Base-by-base conservation (phyloP, 64 coral and sea anemone species). In the Platygyra sinensis region DNA sequence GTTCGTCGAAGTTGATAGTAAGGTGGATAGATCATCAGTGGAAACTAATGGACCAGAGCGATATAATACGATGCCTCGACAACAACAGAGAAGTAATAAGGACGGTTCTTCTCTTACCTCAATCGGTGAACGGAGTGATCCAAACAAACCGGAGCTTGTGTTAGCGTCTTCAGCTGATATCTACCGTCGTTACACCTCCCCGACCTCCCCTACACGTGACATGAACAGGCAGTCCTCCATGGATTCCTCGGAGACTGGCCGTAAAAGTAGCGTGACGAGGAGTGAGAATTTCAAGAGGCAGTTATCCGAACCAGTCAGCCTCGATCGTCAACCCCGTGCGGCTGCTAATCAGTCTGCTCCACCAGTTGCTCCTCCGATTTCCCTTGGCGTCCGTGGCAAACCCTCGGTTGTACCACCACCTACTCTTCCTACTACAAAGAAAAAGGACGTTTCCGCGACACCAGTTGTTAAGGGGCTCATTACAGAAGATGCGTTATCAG, bases 401-500 rank as follows among this genome's bases (percentile, higher is more conserved):
- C 67, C 81, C 61, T 16, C 77, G 20, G 77, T 73, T 19, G 52
- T 39, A 71, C 90, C 75, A 0, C 32, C 60, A 29, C 22, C 74
- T 4, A 55, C 32, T 61, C 67, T 57, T 73, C 12, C 61, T 20
- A 80, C 51, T 32, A 51, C 60, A 24, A 42, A 50, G 30, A 92
- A 92, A 73, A 75, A 18, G 0, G 50, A 79, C 75, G 52, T 72
- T 10, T 61, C 90, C 2, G 14, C 29, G 32, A 79, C 90, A 19
- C 46, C 90, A 2, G 90, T 87, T 32, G 22, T 33, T 17, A 67
- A 77, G 19, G 90, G 90, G 30, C 30, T 92, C 6, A 79, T 92
- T 52, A 92, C 90, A 22, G 52, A 73, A 8, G 83, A 92, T 72
- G 90, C 82, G 8, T 76, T 92, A 27, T 62, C 84, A 30, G 73